phyloP scores from a whole-genome alignment of 2,113 vertebrate genomes.

The Laticauda colubrina region DNA sequence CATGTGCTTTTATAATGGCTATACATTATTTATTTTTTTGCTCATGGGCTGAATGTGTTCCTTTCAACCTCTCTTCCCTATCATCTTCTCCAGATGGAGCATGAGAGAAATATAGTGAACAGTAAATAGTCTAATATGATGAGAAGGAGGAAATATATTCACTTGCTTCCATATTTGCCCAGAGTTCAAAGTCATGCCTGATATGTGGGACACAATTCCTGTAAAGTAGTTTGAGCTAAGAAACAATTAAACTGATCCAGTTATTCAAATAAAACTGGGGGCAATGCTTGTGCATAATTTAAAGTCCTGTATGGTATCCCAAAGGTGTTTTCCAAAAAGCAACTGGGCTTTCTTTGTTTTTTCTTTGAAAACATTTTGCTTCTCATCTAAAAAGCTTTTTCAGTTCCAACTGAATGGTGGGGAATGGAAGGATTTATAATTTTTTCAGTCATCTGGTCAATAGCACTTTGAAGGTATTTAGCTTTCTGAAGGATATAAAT shows the following conservation, averaged over 20 bases:
- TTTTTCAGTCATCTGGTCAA: background rate
- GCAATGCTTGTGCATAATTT: background rate
- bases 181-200: background rate
- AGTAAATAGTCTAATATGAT: background rate
- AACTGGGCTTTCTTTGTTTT: background rate
- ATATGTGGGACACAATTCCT: background rate
- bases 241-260: background rate
- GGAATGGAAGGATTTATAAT: background rate
- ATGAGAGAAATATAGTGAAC: background rate
- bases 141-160: background rate
- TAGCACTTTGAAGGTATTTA: background rate
- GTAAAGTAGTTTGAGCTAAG: background rate
- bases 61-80: background rate
- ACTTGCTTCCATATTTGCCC: background rate
- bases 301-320: background rate
- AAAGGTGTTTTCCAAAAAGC: background rate
- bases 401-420: background rate
- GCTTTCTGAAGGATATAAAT: background rate
- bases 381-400: background rate
- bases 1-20: background rate
- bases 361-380: background rate
- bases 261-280: background rate
- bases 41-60: background rate
- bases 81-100: background rate
- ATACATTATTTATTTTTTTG: background rate